These are phyloP conservation scores for Drosophila serrata DNA, from an alignment of 1,140 invertebrate species.

Conservation along the genomic window DNA sequence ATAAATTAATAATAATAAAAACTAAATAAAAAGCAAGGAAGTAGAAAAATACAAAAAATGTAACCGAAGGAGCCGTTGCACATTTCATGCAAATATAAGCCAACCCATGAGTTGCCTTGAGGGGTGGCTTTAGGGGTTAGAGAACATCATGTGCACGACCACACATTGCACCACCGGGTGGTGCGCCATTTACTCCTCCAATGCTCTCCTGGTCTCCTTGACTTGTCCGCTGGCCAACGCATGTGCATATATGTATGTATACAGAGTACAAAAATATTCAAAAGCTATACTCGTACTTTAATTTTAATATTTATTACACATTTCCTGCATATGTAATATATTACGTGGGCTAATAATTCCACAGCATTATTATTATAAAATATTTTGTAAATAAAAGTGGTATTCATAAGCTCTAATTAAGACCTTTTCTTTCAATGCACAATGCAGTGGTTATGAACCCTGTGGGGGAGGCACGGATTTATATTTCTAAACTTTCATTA, in stretches of 20 bases:
- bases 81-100: constrained; percentile 71
- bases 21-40: constrained; percentile 32
- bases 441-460: constrained; percentile 57
- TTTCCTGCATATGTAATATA: background rate
- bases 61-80: constrained; percentile 48
- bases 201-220: background rate
- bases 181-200: background rate
- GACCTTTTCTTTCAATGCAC: constrained; percentile 7
- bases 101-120: constrained; percentile 14
- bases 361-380: no score
- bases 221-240: constrained; percentile 22
- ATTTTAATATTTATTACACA: background rate
- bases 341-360: background rate
- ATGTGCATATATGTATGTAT: constrained; percentile 44
- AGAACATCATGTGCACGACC: constrained; percentile 22
- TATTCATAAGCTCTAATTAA: background rate
- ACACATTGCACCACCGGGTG: constrained; percentile 18
- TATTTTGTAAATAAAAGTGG: background rate
- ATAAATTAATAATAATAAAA: constrained; percentile 36
- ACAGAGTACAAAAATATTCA: background rate
- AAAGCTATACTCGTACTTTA: background rate
- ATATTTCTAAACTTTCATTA: constrained; percentile 26
- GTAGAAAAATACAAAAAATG: constrained; percentile 29
- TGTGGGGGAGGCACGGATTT: constrained; percentile 44
- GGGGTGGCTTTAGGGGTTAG: constrained; percentile 1